phyloP scores from a whole-genome alignment of 2,113 vertebrate species.

The Eira barbara region DNA sequence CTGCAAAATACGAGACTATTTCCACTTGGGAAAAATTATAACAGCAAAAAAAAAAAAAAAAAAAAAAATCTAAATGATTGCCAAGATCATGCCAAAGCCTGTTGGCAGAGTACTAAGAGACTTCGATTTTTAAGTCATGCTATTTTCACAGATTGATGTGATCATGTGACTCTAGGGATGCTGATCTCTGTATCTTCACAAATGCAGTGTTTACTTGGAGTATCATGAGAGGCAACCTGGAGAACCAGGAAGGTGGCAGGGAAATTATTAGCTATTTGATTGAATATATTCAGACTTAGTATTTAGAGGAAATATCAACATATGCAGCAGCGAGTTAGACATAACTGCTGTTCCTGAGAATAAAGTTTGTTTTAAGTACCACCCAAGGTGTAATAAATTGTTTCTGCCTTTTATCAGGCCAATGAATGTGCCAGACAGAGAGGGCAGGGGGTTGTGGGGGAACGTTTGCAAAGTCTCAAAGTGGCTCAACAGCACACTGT shows the following conservation, averaged over 20 bases:
- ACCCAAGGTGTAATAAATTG: slow-evolving; percentile 83
- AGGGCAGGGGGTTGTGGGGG: not conserved
- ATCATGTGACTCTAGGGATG: slow-evolving; percentile 59
- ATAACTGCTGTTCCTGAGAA: slow-evolving; percentile 83
- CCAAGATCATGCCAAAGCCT: slow-evolving; percentile 69
- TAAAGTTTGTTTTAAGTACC: slow-evolving; percentile 85
- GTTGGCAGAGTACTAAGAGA: slow-evolving; percentile 71
- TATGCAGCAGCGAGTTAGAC: slow-evolving; percentile 71
- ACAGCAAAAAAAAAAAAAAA: slow-evolving; percentile 45
- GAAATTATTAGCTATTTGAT: slow-evolving; percentile 77
- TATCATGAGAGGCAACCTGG: slow-evolving; percentile 56
- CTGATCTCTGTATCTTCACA: slow-evolving; percentile 70
- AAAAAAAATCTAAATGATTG: slow-evolving; percentile 48
- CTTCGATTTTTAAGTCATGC: slow-evolving; percentile 65
- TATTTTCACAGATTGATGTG: slow-evolving; percentile 69
- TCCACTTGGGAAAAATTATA: slow-evolving; percentile 66
- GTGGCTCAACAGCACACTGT: slow-evolving; percentile 50
- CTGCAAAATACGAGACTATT: slow-evolving; percentile 54
- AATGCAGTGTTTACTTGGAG: slow-evolving; percentile 73
- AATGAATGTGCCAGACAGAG: slow-evolving; percentile 69
- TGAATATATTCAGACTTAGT: slow-evolving; percentile 80
- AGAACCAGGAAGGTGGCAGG: slow-evolving; percentile 58
- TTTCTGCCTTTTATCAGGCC: slow-evolving; percentile 84
- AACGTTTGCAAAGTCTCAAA: slow-evolving; percentile 62
- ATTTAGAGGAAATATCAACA: slow-evolving; percentile 82